Evolutionary conservation across 2,888 invertebrate species (phyloP).

Genomic region (Dryadula phaetusa): DNA sequence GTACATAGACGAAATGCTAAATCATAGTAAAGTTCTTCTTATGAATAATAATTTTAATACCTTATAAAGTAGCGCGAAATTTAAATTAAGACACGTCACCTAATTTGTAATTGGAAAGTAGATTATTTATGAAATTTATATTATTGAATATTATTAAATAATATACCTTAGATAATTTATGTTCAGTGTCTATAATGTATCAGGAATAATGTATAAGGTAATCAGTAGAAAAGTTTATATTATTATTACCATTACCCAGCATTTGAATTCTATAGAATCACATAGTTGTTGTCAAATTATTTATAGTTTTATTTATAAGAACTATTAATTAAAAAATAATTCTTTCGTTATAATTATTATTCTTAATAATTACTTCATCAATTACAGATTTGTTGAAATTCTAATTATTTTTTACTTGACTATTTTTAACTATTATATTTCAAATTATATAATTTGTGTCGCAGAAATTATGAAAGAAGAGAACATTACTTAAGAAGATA

Average conservation of each 20-base stretch:
- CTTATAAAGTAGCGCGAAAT: background rate
- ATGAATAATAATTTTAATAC: background rate
- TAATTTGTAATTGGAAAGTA: background rate
- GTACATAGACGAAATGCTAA: background rate
- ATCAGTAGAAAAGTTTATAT: background rate
- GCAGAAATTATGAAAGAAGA: conserved; percentile 39
- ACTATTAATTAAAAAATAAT: no score
- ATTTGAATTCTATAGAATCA: background rate
- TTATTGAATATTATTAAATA: no score
- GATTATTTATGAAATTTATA: no score
- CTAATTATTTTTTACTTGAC: background rate
- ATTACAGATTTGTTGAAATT: background rate
- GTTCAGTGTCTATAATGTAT: no score
- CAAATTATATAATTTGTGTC: background rate
- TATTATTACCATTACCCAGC: background rate
- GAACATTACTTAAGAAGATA: conserved; percentile 64
- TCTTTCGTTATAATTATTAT: no score
- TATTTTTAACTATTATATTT: background rate
- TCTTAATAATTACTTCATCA: background rate
- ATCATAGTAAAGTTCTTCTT: no score
- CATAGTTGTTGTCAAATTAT: background rate
- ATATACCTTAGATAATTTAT: no score
- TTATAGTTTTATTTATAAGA: no score
- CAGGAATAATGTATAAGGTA: no score
- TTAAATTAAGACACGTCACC: background rate